phyloP scores from a whole-genome alignment of 2,888 invertebrate genomes.

The Scaptomyza parva region DNA sequence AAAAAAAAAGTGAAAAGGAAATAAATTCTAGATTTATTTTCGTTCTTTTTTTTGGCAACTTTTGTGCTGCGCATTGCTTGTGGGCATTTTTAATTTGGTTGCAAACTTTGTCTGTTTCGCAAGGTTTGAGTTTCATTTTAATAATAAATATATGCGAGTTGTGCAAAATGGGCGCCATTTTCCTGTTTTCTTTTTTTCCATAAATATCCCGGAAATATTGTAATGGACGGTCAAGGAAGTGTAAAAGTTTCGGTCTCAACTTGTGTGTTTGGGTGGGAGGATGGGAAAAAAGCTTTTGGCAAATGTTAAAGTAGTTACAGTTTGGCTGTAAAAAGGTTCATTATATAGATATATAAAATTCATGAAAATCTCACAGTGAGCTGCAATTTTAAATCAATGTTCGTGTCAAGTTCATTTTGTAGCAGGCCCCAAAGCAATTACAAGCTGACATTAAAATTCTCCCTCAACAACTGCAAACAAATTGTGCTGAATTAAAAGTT shows the following conservation, averaged over 20 bases:
- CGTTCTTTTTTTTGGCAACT: conserved; percentile 35
- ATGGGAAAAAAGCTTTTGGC: conserved; percentile 9
- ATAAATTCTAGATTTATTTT: conserved; percentile 41
- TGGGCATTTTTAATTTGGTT: conserved; percentile 69
- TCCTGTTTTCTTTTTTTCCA: conserved; percentile 27
- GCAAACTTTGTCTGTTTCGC: conserved; percentile 53
- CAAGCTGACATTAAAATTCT: conserved; percentile 2
- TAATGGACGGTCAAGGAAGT: conserved; percentile 57
- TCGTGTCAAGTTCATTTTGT: background rate
- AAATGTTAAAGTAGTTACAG: conserved; percentile 21
- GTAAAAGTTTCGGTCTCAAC: conserved; percentile 22
- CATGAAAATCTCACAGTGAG: background rate
- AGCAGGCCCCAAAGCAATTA: conserved; percentile 12
- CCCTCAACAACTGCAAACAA: conserved; percentile 10
- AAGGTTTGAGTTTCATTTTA: conserved; percentile 66
- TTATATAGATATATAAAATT: conserved; percentile 23
- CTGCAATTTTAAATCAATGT: background rate
- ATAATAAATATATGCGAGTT: conserved; percentile 67
- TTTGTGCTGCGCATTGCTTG: conserved; percentile 54
- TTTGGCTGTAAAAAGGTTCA: conserved; percentile 8
- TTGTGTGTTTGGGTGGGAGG: background rate
- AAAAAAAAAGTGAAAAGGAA: conserved; percentile 25
- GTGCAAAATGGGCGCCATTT: conserved; percentile 30
- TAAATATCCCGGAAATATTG: conserved; percentile 66
- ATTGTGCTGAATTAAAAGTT: conserved; percentile 42